Percentiles rank a stretch among this genome's conserved stretches.
These are phyloP conservation scores for Penaeus monodon DNA, from an alignment of 2,888 invertebrate species.

Conservation along the genomic window DNA sequence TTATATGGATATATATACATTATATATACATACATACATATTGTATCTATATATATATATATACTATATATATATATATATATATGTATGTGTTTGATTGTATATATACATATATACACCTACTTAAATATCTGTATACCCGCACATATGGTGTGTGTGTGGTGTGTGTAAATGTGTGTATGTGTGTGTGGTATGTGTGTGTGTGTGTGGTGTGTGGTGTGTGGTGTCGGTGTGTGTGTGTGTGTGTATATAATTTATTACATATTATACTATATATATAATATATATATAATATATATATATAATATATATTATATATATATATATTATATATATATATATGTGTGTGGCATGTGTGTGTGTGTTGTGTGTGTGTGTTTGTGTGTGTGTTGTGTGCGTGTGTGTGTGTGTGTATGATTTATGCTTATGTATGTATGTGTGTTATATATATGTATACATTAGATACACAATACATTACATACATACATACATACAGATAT, in stretches of 20 bases:
- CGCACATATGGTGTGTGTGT: neutral
- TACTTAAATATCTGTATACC: neutral
- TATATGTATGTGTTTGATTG: conserved; percentile 11
- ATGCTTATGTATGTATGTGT: neutral
- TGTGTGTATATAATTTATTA: no score
- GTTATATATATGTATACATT: no score
- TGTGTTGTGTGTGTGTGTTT: no score
- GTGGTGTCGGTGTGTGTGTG: no score
- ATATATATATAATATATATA: no score
- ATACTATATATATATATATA: conserved; percentile 5
- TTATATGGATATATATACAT: conserved; percentile 19
- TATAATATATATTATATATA: no score
- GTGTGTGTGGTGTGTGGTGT: neutral
- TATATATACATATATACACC: neutral
- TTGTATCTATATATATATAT: neutral
- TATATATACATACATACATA: neutral
- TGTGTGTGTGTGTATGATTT: neutral
- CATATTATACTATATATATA: no score
- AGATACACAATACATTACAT: no score
- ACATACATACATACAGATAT: no score
- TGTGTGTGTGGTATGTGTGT: neutral
- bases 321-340: no score
- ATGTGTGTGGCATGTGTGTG: no score
- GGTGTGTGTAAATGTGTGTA: neutral
- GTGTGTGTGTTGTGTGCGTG: no score